These are phyloP conservation scores for Pangasianodon hypophthalmus DNA, from an alignment of 2,113 vertebrate genomes.

Conservation along the genomic window DNA sequence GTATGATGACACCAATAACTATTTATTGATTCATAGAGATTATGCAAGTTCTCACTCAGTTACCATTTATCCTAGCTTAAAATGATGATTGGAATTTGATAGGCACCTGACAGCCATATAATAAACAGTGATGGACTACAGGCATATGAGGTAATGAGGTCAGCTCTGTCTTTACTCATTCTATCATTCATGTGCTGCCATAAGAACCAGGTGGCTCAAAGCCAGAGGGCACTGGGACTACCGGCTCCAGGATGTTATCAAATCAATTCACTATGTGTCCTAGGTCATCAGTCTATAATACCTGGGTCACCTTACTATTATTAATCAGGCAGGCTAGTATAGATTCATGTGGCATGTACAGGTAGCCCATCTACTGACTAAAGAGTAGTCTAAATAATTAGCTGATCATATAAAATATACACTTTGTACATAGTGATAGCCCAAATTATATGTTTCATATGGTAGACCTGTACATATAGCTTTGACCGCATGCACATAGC, in stretches of 20 bases:
- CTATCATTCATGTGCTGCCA: conserved; percentile 46
- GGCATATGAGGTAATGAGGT: neutral
- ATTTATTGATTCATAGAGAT: neutral
- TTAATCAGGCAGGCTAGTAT: neutral
- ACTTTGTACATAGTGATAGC: neutral
- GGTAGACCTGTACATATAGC: neutral
- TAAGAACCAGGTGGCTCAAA: conserved; percentile 29
- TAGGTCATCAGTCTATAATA: conserved; percentile 6
- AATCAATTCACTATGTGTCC: neutral
- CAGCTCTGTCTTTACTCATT: conserved; percentile 16
- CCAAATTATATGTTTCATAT: neutral
- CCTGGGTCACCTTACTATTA: conserved; percentile 26
- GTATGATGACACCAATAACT: neutral
- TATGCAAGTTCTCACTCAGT: neutral
- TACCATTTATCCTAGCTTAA: neutral
- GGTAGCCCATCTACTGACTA: neutral
- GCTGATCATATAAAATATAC: neutral
- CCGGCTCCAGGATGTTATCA: conserved; percentile 12
- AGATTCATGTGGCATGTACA: neutral
- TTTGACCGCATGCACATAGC: neutral
- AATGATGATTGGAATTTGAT: neutral
- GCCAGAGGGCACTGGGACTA: conserved; percentile 37
- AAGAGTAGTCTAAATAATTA: neutral
- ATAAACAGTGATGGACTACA: neutral
- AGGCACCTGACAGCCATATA: neutral